These are phyloP conservation scores for Amblyraja radiata DNA, from an alignment of 2,797 vertebrate genomes.

Conservation along the genomic window DNA sequence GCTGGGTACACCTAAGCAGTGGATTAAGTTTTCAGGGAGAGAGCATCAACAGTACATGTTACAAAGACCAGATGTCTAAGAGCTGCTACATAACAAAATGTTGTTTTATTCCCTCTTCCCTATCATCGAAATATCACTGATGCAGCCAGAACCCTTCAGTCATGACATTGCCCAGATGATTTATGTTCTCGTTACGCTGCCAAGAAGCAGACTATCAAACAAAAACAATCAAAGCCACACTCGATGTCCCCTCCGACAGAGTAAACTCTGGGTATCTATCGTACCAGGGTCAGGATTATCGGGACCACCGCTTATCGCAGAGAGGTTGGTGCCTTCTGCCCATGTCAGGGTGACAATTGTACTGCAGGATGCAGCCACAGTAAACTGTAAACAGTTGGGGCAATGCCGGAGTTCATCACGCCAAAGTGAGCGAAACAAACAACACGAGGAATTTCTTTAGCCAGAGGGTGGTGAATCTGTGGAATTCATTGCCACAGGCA, in stretches of 20 bases:
- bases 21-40: not conserved
- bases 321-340: not conserved
- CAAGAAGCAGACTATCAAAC: not conserved
- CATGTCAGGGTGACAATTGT: not conserved
- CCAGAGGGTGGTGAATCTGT: too few relatives aligned
- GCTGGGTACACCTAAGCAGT: not conserved
- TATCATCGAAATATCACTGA: not conserved
- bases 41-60: not conserved
- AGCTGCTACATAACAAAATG: not conserved
- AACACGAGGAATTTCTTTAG: not conserved
- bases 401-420: not conserved
- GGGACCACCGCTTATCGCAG: not conserved
- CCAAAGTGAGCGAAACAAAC: constrained; percentile 1
- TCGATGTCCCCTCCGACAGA: not conserved
- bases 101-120: not conserved
- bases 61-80: constrained; percentile 8
- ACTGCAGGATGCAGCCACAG: not conserved
- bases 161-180: constrained; percentile 17
- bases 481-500: too few relatives aligned
- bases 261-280: not conserved
- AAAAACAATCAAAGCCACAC: not conserved
- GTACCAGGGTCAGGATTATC: not conserved
- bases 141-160: not conserved
- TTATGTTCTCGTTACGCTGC: not conserved
- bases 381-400: not conserved